A percentile compares a stretch with the other conserved stretches of the same genome.
Evolutionary conservation across 1,140 invertebrate species (phyloP).

Genomic region (Macrocentrus cingulum): DNA sequence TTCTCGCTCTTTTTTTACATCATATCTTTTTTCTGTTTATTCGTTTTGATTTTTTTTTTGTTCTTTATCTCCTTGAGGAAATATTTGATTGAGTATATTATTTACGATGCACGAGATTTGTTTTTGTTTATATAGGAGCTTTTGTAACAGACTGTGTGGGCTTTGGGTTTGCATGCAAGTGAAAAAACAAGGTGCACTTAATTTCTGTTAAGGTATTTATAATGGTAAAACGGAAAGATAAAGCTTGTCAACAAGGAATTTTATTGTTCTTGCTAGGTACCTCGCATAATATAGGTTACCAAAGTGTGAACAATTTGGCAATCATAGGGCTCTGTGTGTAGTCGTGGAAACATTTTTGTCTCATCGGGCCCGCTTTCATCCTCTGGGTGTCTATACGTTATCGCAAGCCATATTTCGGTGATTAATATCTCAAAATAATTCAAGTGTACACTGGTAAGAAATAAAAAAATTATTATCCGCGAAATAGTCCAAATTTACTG

Average conservation of each 20-base stretch:
- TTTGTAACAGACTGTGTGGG: not conserved
- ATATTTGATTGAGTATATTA: too few species aligned
- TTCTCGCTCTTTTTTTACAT: too few species aligned
- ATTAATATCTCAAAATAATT: too few species aligned
- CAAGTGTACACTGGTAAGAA: too few species aligned
- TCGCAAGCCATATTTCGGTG: not conserved
- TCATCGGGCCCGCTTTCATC: not conserved
- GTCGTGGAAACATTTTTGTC: slow-evolving; percentile 10
- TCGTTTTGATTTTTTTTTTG: too few species aligned
- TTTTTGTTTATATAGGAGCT: too few species aligned
- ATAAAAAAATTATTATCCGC: too few species aligned
- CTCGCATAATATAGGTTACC: not conserved
- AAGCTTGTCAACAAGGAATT: slow-evolving; percentile 43
- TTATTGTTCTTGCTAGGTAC: slow-evolving; percentile 6
- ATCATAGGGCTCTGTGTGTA: not conserved
- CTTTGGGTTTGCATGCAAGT: not conserved
- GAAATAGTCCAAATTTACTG: too few species aligned
- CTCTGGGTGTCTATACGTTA: not conserved
- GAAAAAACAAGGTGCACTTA: not conserved
- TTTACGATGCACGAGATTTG: too few species aligned
- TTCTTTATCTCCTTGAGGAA: too few species aligned
- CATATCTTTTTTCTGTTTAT: too few species aligned
- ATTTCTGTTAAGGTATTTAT: not conserved
- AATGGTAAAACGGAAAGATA: slow-evolving; percentile 43
- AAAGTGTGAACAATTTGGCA: not conserved